These are phyloP conservation scores for Odontamblyopus lacepedii DNA, from an alignment of 2,797 vertebrate species.

Conservation along the genomic window DNA sequence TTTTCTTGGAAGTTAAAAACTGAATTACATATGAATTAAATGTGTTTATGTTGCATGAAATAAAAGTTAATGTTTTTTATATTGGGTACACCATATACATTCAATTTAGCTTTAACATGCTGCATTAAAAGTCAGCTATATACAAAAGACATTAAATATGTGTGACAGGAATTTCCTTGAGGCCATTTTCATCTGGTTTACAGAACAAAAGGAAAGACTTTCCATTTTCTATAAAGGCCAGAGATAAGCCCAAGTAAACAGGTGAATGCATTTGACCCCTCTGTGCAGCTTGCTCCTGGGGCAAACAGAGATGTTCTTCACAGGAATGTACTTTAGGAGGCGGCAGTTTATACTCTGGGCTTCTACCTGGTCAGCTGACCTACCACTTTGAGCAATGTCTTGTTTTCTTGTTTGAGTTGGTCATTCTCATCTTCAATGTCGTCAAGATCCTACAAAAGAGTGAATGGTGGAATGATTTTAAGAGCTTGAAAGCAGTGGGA, in stretches of 20 bases:
- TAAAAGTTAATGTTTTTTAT: background rate
- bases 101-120: conserved; percentile 38
- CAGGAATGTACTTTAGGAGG: background rate
- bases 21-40: background rate
- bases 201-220: conserved; percentile 28
- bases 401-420: conserved; percentile 98
- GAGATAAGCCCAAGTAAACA: conserved; percentile 33
- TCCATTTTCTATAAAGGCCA: conserved; percentile 44
- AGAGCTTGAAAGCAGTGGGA: conserved; percentile 4
- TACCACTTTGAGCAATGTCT: conserved; percentile 98
- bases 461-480: background rate
- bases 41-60: background rate
- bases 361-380: conserved; percentile 98
- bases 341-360: conserved; percentile 5
- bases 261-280: conserved; percentile 28
- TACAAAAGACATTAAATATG: conserved; percentile 80
- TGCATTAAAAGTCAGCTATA: conserved; percentile 42
- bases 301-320: conserved; percentile 15
- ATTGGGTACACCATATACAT: background rate
- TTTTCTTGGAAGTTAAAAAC: background rate
- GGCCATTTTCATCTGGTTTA: conserved; percentile 18
- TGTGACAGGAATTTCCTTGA: conserved; percentile 25
- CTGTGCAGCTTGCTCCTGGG: conserved; percentile 8
- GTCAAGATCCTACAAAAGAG: conserved; percentile 87
- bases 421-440: conserved; percentile 99